These are phyloP conservation scores for Brachyhypopomus occidentalis DNA, from an alignment of 2,113 vertebrate species.

Conservation along the genomic window DNA sequence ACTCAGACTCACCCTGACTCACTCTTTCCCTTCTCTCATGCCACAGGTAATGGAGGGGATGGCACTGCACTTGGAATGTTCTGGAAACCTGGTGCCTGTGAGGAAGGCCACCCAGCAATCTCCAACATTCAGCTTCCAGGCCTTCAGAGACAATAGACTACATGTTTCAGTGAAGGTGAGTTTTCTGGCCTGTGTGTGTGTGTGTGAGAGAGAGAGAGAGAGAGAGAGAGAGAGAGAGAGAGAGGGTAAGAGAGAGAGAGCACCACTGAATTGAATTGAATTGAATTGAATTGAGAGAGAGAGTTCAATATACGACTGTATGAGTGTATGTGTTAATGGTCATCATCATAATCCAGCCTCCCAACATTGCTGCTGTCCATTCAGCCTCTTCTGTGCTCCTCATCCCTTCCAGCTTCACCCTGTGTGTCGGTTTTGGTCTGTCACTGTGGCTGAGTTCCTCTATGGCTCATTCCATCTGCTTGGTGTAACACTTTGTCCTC, in stretches of 20 bases:
- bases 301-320: background rate
- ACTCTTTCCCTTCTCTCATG: background rate
- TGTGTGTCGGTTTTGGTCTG: slow-evolving; percentile 37
- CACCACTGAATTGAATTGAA: no score
- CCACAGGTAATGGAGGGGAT: slow-evolving; percentile 92
- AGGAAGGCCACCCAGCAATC: slow-evolving; percentile 91
- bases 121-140: slow-evolving; percentile 92
- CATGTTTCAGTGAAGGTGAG: slow-evolving; percentile 92
- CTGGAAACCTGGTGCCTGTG: slow-evolving; percentile 91
- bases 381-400: background rate
- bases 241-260: slow-evolving; percentile 26
- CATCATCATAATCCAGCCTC: background rate
- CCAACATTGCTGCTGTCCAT: slow-evolving; percentile 24
- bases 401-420: slow-evolving; percentile 39
- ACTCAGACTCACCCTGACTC: slow-evolving; percentile 40
- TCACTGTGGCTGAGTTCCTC: slow-evolving; percentile 46
- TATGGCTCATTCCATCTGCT: slow-evolving; percentile 49
- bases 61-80: slow-evolving; percentile 90
- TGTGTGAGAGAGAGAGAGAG: slow-evolving; percentile 5
- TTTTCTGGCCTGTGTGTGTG: slow-evolving; percentile 7
- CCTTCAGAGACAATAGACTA: slow-evolving; percentile 92
- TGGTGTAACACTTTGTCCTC: slow-evolving; percentile 44
- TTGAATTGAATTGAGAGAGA: no score
- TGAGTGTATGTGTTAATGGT: background rate
- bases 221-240: slow-evolving; percentile 33